phyloP scores from a whole-genome alignment of 2,797 vertebrate genomes.

The Craterocephalus amniculus region DNA sequence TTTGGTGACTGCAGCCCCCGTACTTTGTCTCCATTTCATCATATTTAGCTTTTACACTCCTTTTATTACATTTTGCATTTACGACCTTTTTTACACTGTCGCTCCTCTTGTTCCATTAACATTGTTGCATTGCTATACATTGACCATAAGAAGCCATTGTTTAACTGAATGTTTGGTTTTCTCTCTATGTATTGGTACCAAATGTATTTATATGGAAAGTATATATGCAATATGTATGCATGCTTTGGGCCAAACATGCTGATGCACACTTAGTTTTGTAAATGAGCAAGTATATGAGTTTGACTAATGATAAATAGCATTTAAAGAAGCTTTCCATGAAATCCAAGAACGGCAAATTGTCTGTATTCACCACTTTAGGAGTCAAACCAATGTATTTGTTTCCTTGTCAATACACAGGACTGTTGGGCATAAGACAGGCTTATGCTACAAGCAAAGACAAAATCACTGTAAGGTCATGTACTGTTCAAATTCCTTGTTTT shows the following conservation, averaged over 20 bases:
- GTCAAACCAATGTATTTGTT: constrained; percentile 27
- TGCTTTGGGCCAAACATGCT: constrained; percentile 71
- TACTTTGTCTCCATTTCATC: constrained; percentile 8
- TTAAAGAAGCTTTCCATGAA: constrained; percentile 56
- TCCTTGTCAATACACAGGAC: constrained; percentile 26
- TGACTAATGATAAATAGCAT: constrained; percentile 54
- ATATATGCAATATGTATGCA: constrained; percentile 84
- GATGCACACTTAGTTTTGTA: constrained; percentile 48
- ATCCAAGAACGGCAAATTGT: constrained; percentile 54
- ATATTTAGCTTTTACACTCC: constrained; percentile 10
- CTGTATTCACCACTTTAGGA: constrained; percentile 51
- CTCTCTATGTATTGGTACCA: constrained; percentile 61
- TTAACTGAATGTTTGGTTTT: constrained; percentile 54
- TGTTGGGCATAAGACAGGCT: constrained; percentile 48
- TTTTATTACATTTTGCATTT: constrained; percentile 30
- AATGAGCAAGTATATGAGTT: constrained; percentile 42
- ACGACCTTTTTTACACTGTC: constrained; percentile 31
- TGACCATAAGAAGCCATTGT: constrained; percentile 52
- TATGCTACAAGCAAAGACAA: constrained; percentile 47
- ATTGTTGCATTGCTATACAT: constrained; percentile 40
- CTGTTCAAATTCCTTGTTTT: constrained; percentile 26
- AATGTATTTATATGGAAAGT: constrained; percentile 78
- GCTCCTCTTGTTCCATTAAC: constrained; percentile 3
- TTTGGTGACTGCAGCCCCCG: constrained; percentile 25
- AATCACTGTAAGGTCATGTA: constrained; percentile 13